Base-by-base conservation (phyloP, 2,888 invertebrate species). In the Patella pellucida region DNA sequence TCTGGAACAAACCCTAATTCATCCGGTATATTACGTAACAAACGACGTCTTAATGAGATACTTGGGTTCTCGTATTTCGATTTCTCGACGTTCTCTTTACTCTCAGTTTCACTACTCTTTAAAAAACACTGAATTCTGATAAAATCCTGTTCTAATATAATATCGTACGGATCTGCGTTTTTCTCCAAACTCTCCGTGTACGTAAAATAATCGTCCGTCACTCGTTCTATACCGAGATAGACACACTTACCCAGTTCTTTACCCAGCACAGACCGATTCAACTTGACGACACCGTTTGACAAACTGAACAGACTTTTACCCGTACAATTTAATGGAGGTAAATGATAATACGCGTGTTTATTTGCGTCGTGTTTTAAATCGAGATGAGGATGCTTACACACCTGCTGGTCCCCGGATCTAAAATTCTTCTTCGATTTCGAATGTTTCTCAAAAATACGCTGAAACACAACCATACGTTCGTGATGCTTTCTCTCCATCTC, bases 141-240 rank as follows among this genome's bases (percentile, higher is more conserved):
- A 78, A 87, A 87, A 72, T 87, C 87, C 76, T 86, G 83, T 27
- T 83, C 77, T 12, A 87, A 74, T 0, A 77, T 73, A 7, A 83
- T 54, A 72, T 84, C 82, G 77, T 83, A 87, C 0, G 85, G 85
- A 67, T 73, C 78, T 0, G 72, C 54, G 9, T 77, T 76, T 71
- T 81, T 82, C 1, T 73, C 77, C 3, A 82, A 71, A 15, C 81
- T 70, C 14, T 84, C 79, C 9, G 85, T 81, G 54, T 83, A 85
- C 3, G 82, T 78, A n/a, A 77, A 73, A 72, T 77, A 83, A n/a
- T 81, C 79, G 75, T 87, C 86, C 2, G 74, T 78, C 14, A 82
- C 76, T 56, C 86, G 78, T 56, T 83, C 84, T 50, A 87, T 81
- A 3, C 83, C 83, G 62, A 76, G 76, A 75, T 82, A 85, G 7